Evolutionary conservation across 2,797 vertebrate genomes (phyloP).

Genomic region (Toxotes lorentzi): DNA sequence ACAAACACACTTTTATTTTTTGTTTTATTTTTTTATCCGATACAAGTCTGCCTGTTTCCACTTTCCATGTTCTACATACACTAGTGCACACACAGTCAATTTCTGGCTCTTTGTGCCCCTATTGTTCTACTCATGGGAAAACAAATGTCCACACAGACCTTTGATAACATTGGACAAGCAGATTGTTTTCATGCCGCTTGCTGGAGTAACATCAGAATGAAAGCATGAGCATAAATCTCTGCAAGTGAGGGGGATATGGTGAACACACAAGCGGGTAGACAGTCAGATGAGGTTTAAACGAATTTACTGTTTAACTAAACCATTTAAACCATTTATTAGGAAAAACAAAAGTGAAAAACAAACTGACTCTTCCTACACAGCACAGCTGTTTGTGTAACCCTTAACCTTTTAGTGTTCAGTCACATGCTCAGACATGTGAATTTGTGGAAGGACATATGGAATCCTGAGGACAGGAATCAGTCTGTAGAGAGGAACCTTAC

Average conservation of each 20-base stretch:
- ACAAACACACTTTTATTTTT: neutral
- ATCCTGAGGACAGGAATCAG: neutral
- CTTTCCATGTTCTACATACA: neutral
- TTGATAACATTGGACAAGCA: neutral
- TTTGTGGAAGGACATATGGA: neutral
- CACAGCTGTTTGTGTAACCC: neutral
- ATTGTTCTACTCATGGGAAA: constrained; percentile 35
- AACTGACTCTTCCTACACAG: neutral
- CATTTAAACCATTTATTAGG: neutral
- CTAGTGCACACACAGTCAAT: neutral
- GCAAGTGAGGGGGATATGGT: constrained; percentile 11
- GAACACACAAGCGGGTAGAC: neutral
- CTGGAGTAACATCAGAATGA: neutral
- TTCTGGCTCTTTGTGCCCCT: constrained; percentile 11
- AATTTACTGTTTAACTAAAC: neutral
- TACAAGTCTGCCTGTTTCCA: neutral
- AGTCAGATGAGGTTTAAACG: neutral
- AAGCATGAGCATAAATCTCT: constrained; percentile 10
- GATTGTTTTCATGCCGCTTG: constrained; percentile 38
- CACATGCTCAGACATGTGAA: neutral
- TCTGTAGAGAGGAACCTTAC: constrained; percentile 1
- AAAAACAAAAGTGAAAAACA: constrained; percentile 14
- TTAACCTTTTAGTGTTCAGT: neutral
- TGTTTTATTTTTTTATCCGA: neutral
- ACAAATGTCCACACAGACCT: constrained; percentile 13